Percentiles rank a stretch among this genome's conserved stretches.
These are phyloP conservation scores for Apis florea DNA, from an alignment of 1,140 invertebrate genomes.

Conservation along the genomic window DNA sequence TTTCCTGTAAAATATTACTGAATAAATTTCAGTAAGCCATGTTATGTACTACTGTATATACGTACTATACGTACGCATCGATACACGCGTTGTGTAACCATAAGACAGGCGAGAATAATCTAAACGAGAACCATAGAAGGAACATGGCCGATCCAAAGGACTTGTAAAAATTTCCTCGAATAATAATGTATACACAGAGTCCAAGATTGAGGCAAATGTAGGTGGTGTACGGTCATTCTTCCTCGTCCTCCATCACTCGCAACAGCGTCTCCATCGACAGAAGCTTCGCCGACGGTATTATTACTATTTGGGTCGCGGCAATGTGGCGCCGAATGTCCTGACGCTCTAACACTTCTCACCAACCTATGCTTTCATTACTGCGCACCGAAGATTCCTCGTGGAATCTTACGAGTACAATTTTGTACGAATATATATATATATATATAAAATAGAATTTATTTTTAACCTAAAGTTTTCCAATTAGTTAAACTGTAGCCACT, in stretches of 20 bases:
- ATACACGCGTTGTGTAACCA: too few species aligned
- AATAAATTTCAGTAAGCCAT: too few species aligned
- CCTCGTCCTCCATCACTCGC: conserved; percentile 33
- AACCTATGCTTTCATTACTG: conserved; percentile 34
- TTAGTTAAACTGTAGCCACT: too few species aligned
- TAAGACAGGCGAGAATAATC: too few species aligned
- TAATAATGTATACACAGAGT: conserved; percentile 16
- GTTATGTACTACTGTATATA: too few species aligned
- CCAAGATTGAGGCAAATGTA: conserved; percentile 31
- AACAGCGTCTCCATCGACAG: conserved; percentile 18
- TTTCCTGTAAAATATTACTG: too few species aligned
- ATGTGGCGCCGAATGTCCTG: conserved; percentile 68
- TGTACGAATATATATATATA: background rate
- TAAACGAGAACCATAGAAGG: too few species aligned
- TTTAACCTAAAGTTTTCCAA: background rate
- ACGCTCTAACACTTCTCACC: conserved; percentile 52
- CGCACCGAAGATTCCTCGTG: conserved; percentile 13
- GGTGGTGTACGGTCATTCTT: conserved; percentile 37
- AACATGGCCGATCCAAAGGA: too few species aligned
- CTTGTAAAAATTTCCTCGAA: conserved; percentile 4
- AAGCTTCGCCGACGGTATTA: conserved; percentile 55
- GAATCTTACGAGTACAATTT: conserved; percentile 2
- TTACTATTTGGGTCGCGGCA: conserved; percentile 71
- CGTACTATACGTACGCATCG: too few species aligned
- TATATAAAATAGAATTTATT: background rate